Evolutionary conservation across 2,113 vertebrate genomes (phyloP), one percentile per base, ranked within the genome.

Genomic region (Oxyruncus cristatus): DNA sequence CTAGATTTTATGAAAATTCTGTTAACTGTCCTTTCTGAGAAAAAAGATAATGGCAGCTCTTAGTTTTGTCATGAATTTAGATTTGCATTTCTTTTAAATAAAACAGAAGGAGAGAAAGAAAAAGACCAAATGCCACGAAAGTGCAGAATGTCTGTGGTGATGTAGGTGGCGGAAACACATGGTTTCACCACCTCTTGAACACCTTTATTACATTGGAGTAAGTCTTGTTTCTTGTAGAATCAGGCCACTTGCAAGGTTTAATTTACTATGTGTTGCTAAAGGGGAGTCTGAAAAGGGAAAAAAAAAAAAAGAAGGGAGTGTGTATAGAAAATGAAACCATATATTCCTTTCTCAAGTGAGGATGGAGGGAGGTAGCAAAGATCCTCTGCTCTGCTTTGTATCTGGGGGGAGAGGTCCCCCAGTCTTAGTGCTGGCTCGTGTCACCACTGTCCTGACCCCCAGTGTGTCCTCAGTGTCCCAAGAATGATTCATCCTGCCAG

Each of bases 381-480:
- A 41, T 80, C 33, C 18, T 58, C 26, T 63, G 58, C 26, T 63
- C 30, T 56, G 56, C 58, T 44, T 65, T 59, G 46, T 19, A 3
- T 72, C 15, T 63, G 15, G 7, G 22, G 39, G 46, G 22, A 50
- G 37, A 50, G 9, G 22, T 50, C 8, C 62, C 70, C 67, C 2
- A 2, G 18, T 67, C 11, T 15, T 18, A 15, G 28, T 53, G 81
- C 32, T 35, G 28, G 73, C 59, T 80, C 0, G 0, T 78, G 76
- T 46, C 63, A 20, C 33, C 5, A 2, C 46, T 55, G 22, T 65
- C 50, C 68, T 71, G 70, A 85, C 30, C 81, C 74, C 66, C 30
- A 2, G 27, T 2, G 3, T 0, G 0, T 72, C 70, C 30, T 81
- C 42, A 5, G 39, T 16, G n/a, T 18, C 70, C 52, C 32, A 22